Evolutionary conservation across 2,113 vertebrate species (phyloP).

Genomic region (Alligator sinensis): DNA sequence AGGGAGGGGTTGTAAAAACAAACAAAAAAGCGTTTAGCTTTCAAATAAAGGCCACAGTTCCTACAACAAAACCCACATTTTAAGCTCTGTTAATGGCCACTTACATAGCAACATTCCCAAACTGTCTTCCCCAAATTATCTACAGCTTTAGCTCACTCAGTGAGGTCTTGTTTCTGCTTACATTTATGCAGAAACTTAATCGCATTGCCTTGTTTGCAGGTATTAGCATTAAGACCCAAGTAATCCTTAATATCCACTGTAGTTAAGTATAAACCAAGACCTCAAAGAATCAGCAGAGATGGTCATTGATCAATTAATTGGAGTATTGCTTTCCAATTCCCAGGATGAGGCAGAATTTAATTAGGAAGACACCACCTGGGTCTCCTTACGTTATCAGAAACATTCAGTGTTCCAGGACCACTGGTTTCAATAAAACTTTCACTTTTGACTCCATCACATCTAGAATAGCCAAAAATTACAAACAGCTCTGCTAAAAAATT

Average conservation of each 20-base stretch:
- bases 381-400: not conserved
- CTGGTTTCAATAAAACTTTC: not conserved
- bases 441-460: conserved; percentile 32
- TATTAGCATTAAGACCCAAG: not conserved
- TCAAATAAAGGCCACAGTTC: not conserved
- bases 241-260: not conserved
- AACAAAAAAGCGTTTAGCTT: not conserved
- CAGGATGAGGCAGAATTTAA: not conserved
- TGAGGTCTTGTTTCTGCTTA: not conserved
- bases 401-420: not conserved
- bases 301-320: not conserved
- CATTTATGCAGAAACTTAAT: not conserved
- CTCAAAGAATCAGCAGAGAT: not conserved
- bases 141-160: not conserved
- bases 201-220: not conserved
- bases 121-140: not conserved
- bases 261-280: not conserved
- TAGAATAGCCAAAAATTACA: conserved; percentile 50
- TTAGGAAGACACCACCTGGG: not conserved
- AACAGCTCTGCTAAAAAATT: conserved; percentile 27
- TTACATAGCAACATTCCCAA: not conserved
- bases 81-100: not conserved
- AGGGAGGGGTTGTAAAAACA: not conserved
- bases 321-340: not conserved
- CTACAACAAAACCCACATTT: not conserved